These are phyloP conservation scores for Clarias macrocephalus DNA, from an alignment of 2,113 vertebrate genomes.

Conservation along the genomic window DNA sequence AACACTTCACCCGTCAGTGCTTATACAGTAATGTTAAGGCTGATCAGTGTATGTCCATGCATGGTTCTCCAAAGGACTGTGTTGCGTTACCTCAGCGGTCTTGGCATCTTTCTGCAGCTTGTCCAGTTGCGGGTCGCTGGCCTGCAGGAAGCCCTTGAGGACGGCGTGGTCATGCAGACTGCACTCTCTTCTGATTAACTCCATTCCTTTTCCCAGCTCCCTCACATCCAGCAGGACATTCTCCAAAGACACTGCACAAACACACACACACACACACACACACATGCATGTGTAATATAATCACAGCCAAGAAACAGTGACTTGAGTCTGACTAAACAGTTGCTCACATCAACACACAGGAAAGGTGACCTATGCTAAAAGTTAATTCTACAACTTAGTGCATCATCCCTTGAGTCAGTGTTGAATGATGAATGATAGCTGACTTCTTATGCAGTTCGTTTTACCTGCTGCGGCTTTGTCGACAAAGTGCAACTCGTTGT, in stretches of 20 bases:
- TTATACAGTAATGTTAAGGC: too few species aligned
- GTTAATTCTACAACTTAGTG: neutral
- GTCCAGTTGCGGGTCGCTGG: conserved; percentile 84
- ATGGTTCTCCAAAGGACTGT: neutral
- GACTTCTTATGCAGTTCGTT: conserved; percentile 32
- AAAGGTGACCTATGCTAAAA: neutral
- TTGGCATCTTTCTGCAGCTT: conserved; percentile 89
- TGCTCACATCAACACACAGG: neutral
- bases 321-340: neutral
- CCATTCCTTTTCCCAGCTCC: conserved; percentile 95
- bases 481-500: conserved; percentile 92
- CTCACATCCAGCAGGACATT: conserved; percentile 92
- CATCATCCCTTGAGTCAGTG: neutral
- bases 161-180: conserved; percentile 85
- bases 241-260: conserved; percentile 86
- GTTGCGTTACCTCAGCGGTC: conserved; percentile 81
- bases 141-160: conserved; percentile 84
- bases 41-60: neutral
- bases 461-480: conserved; percentile 94
- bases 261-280: conserved; percentile 5
- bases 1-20: too few species aligned
- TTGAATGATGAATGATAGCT: too few species aligned
- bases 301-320: neutral
- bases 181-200: conserved; percentile 87
- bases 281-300: neutral